Evolutionary conservation across 2,113 vertebrate genomes (phyloP), one percentile per base, ranked within the genome.

Genomic region (Cercocebus atys): DNA sequence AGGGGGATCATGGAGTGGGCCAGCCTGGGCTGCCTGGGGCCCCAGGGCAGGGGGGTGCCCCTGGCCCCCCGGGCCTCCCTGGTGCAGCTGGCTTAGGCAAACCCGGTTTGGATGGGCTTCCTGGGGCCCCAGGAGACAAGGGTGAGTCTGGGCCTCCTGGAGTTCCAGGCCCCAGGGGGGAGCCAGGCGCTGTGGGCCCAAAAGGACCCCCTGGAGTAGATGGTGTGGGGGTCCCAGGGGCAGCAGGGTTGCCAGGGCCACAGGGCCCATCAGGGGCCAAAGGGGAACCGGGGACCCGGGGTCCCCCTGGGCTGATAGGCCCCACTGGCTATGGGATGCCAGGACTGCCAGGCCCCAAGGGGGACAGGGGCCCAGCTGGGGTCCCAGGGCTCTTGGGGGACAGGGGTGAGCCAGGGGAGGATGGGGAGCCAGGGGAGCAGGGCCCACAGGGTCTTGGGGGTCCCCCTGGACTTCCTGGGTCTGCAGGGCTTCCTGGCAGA

Each of bases 401-500:
- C 52, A 99, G 99, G 97, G 99, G 99, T 6, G 99, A 99, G 64
- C 99, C 98, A 22, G 99, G 99, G 0, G 94, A 98, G 38, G 98
- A 99, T 18, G 99, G 99, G 8, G 98, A 99, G 80, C 98, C 98
- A 0, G 99, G 99, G 0, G 99, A 99, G 32, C 98, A 98, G 1
- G 99, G 99, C 9, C 98, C 99, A 82, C 98, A 99, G 3, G 99
- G 99, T 83, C 98, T 99, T 61, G 98, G 98, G 8, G 99, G 99
- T 22, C 97, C 98, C 0, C 99, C 99, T 5, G 99, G 99, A 55
- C 98, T 99, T 11, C 99, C 99, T 1, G 99, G 99, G 0, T 99
- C 99, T 97, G 99, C 99, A 99, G 99, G 99, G 59, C 98, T 99
- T 68, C 99, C 99, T 38, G 99, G 99, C 93, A 99, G 99, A 98